Evolutionary conservation across 1,140 invertebrate genomes (phyloP).

Genomic region (Spodoptera frugiperda): DNA sequence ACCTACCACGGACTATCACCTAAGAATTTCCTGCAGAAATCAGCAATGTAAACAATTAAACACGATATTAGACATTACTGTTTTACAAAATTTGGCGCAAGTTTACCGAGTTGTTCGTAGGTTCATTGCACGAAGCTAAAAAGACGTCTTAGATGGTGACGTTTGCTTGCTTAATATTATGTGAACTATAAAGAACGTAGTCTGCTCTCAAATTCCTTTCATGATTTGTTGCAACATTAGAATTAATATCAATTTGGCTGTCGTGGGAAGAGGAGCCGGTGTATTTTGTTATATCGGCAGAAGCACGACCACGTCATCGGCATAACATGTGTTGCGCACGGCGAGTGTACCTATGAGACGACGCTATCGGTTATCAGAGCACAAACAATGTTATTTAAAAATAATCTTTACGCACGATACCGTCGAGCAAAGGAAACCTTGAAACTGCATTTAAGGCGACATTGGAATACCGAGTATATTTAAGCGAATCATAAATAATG

Average conservation of each 20-base stretch:
- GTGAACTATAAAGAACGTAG: no score
- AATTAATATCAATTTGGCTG: no score
- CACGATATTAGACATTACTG: not conserved
- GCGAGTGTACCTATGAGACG: not conserved
- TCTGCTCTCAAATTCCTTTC: no score
- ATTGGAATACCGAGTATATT: slow-evolving; percentile 70
- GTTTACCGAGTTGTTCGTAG: slow-evolving; percentile 13
- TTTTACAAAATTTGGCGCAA: not conserved
- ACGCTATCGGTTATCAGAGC: slow-evolving; percentile 59
- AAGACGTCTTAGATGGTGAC: slow-evolving; percentile 16
- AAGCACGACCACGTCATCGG: not conserved
- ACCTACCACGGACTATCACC: no score
- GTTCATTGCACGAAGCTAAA: slow-evolving; percentile 8
- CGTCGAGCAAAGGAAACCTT: slow-evolving; percentile 58
- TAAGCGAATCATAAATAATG: slow-evolving; percentile 67
- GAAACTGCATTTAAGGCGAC: slow-evolving; percentile 72
- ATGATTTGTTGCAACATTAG: no score
- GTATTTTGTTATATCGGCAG: not conserved
- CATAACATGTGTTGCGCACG: not conserved
- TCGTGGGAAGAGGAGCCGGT: no score
- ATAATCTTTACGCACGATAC: slow-evolving; percentile 59
- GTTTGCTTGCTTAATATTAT: not conserved
- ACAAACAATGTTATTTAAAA: slow-evolving; percentile 66
- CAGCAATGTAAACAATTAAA: not conserved
- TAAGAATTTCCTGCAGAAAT: no score